Conservation (phyloP, 2,113 vertebrate species). For the Coptodon bakossiorum region DNA sequence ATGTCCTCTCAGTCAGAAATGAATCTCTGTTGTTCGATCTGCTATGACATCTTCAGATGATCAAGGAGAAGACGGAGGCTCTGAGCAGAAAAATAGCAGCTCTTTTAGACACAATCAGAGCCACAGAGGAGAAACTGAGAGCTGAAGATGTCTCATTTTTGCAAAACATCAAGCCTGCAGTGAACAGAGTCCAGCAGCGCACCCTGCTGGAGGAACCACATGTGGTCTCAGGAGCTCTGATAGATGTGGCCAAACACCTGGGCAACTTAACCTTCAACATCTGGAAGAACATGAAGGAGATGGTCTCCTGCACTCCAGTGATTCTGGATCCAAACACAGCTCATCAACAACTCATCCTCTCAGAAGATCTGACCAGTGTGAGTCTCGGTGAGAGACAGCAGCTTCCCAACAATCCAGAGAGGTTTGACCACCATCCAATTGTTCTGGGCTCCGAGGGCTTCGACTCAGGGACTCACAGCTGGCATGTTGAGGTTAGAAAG, state of each 20-base stretch:
- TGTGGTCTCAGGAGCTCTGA: not conserved
- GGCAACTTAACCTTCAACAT: not conserved
- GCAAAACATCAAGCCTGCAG: not conserved
- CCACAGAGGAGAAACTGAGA: not conserved
- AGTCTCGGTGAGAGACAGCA: not conserved
- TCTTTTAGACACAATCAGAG: not conserved
- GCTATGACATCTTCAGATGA: not conserved
- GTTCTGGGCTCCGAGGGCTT: not conserved
- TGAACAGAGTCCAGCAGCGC: not conserved
- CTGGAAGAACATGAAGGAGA: not conserved
- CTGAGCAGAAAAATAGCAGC: not conserved
- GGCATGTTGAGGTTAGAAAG: conserved; percentile 1
- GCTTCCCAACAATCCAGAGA: not conserved
- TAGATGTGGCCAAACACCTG: not conserved
- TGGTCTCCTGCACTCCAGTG: not conserved
- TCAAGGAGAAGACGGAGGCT: not conserved
- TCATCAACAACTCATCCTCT: not conserved
- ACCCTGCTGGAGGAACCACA: not conserved
- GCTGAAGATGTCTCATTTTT: not conserved
- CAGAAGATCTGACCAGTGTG: not conserved
- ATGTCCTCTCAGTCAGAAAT: not conserved
- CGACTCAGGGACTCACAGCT: not conserved
- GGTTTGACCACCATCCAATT: not conserved
- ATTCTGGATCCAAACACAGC: not conserved
- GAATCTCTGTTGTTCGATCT: not conserved